Percentiles rank a stretch among this genome's conserved stretches.
These are phyloP conservation scores for Mus spretus DNA, from an alignment of 2,797 vertebrate genomes.

Conservation along the genomic window DNA sequence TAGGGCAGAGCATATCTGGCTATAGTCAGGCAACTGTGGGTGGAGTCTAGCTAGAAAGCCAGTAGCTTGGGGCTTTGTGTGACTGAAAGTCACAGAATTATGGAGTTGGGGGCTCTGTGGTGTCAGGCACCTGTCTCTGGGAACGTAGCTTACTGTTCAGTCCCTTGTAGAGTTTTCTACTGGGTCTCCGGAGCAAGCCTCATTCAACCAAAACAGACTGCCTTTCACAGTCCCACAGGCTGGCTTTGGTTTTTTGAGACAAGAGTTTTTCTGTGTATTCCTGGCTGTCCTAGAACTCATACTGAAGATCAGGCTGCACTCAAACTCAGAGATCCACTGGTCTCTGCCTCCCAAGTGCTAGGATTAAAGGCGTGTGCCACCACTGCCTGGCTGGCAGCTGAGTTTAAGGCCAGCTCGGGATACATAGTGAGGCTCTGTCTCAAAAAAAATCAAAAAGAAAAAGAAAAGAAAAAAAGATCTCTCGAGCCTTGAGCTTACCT, in stretches of 20 bases:
- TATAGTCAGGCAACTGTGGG: too few species aligned
- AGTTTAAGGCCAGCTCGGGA: neutral
- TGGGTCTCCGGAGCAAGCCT: too few species aligned
- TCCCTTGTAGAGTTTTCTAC: too few species aligned
- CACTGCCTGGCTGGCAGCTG: neutral
- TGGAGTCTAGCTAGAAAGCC: too few species aligned
- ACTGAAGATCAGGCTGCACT: neutral
- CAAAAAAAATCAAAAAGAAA: neutral
- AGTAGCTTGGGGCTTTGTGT: too few species aligned
- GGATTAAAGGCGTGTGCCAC: neutral
- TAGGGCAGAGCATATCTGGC: too few species aligned
- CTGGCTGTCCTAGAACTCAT: neutral
- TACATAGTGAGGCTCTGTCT: neutral
- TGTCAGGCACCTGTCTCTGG: too few species aligned
- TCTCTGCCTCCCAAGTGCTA: neutral
- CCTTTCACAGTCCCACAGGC: too few species aligned
- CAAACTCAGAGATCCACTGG: neutral
- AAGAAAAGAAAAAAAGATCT: neutral
- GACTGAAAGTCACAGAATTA: too few species aligned
- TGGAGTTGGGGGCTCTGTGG: too few species aligned
- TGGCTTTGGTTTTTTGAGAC: neutral
- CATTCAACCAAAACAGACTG: too few species aligned
- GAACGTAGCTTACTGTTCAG: too few species aligned
- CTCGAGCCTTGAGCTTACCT: neutral
- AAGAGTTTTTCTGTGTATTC: neutral